Evolutionary conservation across 1,140 invertebrate genomes (phyloP), one percentile per base, ranked within the genome.

Genomic region (Drosophila equinoxialis): DNA sequence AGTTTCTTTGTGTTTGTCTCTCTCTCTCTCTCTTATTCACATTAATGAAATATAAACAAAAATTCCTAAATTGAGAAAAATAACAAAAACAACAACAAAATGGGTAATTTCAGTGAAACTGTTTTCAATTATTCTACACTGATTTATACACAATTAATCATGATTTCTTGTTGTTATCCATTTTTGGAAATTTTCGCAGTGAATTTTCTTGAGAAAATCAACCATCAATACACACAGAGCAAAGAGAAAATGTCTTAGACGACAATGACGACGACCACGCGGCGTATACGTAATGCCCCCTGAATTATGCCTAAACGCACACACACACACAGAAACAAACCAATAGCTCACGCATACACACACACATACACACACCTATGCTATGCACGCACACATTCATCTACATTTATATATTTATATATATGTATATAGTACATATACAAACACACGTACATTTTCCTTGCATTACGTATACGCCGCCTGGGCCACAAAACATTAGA

Each of bases 281-380:
- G 83, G 83, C 83, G 83, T 86, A 86, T 86, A 86, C 83, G 83
- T 86, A 86, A 86, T 77, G 75, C 79, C 63, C 62, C 72, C 58
- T 81, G 68, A 76, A 68, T 72, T 71, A n/a, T 67, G 48, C 37
- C 23, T 60, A 30, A 30, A 23, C 68, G 35, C 39, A 48, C 17
- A 14, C 14, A 41, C 14, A 35, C 20, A 35, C 20, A 41, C 42
- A 20, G 20, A 2, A 54, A 8, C 8, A 48, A 14, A 2, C 45
- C 14, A 48, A 48, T 17, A 48, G 14, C 45, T 17, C 45, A 48
- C 45, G 17, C 6, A 48, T 14, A 39, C 20, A 7, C 39, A 33
- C 8, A 17, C 42, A 26, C 61, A 59, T 6, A 48, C 3, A 26
- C n/a, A 51, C 17, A 51, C 45, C 17, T 11, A 51, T 51, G 20